Percentiles rank a stretch among this genome's conserved stretches.
Conservation (phyloP, 2,113 vertebrate genomes). For the Nannospalax galili region DNA sequence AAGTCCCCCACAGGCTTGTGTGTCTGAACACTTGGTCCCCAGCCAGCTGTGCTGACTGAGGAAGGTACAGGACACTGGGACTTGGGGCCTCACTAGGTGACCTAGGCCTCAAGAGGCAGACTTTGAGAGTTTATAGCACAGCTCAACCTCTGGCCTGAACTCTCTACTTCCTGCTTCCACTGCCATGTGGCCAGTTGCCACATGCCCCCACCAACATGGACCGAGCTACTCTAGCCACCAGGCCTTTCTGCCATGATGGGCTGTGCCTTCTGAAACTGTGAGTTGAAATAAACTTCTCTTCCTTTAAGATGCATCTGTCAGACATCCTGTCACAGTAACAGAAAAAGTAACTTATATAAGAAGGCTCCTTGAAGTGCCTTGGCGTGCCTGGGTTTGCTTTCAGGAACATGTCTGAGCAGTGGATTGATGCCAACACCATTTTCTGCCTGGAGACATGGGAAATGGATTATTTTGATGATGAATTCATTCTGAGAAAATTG, state of each 20-base stretch:
- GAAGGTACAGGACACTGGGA: background rate
- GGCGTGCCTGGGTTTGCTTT: background rate
- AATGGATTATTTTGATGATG: accelerated
- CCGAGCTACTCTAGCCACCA: background rate
- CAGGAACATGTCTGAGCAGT: background rate
- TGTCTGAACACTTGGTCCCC: background rate
- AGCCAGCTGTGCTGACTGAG: background rate
- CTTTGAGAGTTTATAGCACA: background rate
- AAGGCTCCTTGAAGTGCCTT: background rate
- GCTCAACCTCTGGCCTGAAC: background rate
- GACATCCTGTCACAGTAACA: background rate
- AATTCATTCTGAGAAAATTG: background rate
- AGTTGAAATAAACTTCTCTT: background rate
- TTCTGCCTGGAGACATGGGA: background rate
- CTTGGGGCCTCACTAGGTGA: background rate
- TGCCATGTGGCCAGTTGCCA: background rate
- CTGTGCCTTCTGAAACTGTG: background rate
- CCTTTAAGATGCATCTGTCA: background rate
- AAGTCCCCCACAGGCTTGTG: background rate
- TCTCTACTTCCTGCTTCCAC: background rate
- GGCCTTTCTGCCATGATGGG: background rate
- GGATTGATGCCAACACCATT: background rate
- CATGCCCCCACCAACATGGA: background rate
- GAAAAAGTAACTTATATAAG: background rate
- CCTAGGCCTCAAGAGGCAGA: no score